Conservation (phyloP, 1,140 invertebrate species). For the Marisa cornuarietis region DNA sequence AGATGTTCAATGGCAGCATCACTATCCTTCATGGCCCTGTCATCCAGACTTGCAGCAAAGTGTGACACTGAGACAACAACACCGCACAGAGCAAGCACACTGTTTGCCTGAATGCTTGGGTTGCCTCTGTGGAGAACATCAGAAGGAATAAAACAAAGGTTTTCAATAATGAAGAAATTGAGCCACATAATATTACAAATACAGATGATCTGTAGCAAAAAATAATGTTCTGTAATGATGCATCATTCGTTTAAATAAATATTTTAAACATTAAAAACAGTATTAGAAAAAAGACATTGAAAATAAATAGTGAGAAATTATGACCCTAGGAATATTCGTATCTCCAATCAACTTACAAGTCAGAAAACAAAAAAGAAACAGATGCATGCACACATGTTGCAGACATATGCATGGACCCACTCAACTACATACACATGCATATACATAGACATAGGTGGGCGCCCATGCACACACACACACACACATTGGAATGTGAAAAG, state of each 20-base stretch:
- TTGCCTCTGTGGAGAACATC: conserved; percentile 37
- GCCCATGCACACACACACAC: too few species aligned
- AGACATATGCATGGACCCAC: too few species aligned
- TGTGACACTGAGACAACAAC: conserved; percentile 37
- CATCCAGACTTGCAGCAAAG: conserved; percentile 35
- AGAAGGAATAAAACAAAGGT: background rate
- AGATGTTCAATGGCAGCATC: conserved; percentile 37
- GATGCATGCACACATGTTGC: too few species aligned
- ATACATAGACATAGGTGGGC: too few species aligned
- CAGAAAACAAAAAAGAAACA: too few species aligned
- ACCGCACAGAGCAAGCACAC: conserved; percentile 40
- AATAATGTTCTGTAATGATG: background rate
- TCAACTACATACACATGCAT: too few species aligned
- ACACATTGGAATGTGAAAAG: background rate
- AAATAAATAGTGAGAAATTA: too few species aligned
- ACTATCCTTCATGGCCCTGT: conserved; percentile 24
- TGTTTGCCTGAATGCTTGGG: conserved; percentile 48
- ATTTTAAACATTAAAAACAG: background rate
- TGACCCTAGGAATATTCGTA: too few species aligned
- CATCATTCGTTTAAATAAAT: background rate
- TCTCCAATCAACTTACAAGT: too few species aligned
- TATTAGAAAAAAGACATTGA: too few species aligned
- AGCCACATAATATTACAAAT: background rate
- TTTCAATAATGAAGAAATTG: background rate
- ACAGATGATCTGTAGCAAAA: background rate